Base-by-base conservation (phyloP, 1,140 invertebrate genomes). In the Drosophila arizonae region DNA sequence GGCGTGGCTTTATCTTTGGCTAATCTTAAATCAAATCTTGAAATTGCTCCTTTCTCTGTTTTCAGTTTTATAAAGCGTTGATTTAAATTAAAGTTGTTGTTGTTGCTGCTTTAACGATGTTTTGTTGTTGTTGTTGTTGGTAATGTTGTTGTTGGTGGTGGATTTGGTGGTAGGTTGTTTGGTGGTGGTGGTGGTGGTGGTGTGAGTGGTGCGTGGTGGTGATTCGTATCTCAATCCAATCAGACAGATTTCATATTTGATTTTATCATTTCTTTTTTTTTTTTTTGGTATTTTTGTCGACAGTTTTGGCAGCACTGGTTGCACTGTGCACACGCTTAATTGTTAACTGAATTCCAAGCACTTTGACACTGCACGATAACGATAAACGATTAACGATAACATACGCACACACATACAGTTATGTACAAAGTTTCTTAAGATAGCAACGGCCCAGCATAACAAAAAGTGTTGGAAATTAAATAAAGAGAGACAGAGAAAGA, bases 41-140 rank as follows among this genome's bases (percentile, higher is more conserved):
- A 30, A 86, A 87, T 82, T 86, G 79, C 81, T 86, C 82, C 76
- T 71, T 81, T 87, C 46, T 76, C 15, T 26, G n/a, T 41, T 48
- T 66, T 39, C 36, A 54, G 45, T 24, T 57, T 57, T 56, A 72
- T 75, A 70, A 10, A 45, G 66, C 64, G 52, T 70, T 55, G 58
- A 62, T 76, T 81, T 64, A 39, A 11, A 78, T 81, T 64, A 39
- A 11, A 39, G 36, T 39, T 39, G 74, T 64, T 60, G 50, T 30
- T 63, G 51, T 58, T 58, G 74, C 65, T 60, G 50, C 61, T 60
- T 76, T 65, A 54, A 48, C 62, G 70, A 50, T 67, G 64, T 45
- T 68, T 58, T 60, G 74, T 68, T 64, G 64, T 55, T 62, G 43
- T 39, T 43, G 76, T 71, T 61, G 64, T 66, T 71, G 75, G 77